A percentile compares a stretch with the other conserved stretches of the same genome.
These are phyloP conservation scores for Phoenicopterus ruber DNA, from an alignment of 2,113 vertebrate species.

Conservation along the genomic window DNA sequence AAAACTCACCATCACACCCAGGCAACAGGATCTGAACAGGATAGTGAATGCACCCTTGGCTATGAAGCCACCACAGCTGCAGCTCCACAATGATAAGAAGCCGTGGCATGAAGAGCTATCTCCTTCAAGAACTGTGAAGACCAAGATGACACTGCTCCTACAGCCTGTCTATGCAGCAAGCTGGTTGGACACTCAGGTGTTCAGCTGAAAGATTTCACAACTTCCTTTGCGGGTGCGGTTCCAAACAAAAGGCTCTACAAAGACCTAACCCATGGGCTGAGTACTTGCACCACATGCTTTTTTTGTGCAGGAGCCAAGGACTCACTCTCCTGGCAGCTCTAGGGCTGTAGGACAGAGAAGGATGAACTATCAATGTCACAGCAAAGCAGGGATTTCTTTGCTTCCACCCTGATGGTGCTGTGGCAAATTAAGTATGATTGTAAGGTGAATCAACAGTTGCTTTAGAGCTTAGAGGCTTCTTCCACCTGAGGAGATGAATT, in stretches of 20 bases:
- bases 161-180: not conserved
- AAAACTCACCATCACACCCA: not conserved
- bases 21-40: not conserved
- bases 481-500: not conserved
- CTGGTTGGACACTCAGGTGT: not conserved
- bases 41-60: not conserved
- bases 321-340: not conserved
- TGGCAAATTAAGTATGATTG: not conserved
- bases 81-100: not conserved
- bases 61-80: not conserved
- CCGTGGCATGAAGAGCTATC: not conserved
- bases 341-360: not conserved
- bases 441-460: not conserved
- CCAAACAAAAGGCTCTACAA: not conserved
- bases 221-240: not conserved
- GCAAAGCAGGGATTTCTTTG: not conserved
- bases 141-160: not conserved
- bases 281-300: not conserved
- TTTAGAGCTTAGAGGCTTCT: not conserved
- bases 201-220: not conserved
- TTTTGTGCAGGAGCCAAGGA: not conserved
- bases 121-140: not conserved
- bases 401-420: not conserved
- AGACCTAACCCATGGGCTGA: not conserved
- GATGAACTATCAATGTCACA: not conserved